Evolutionary conservation across 1,140 invertebrate genomes (phyloP), one percentile per base, ranked within the genome.

Genomic region (Lysiphlebus fabarum): DNA sequence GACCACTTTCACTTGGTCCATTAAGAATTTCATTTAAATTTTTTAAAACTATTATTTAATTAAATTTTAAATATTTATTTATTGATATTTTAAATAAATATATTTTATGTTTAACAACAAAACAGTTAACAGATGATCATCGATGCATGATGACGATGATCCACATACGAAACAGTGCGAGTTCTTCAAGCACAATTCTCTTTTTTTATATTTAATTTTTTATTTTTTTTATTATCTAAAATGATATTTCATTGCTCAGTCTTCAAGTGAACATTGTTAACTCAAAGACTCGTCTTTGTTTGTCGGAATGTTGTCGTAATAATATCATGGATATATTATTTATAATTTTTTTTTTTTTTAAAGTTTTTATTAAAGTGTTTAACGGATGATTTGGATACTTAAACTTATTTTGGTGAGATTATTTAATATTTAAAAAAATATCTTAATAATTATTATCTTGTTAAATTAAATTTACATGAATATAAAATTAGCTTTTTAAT

Each of bases 161-260:
- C 78, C 76, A 80, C 75, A 80, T 80, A 78, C 73, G 75, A 80
- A 80, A 77, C 77, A 78, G 76, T 77, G 76, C 77, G 74, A 78
- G 71, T 70, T 78, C 71, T 69, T 75, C 63, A 65, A 64, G 65
- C 68, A 69, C 65, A 65, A 67, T 60, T 48, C 48, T 55, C 48
- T 55, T 61, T 64, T 61, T 49, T 43, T 38, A 37, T 40, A 58
- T n/a, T n/a, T n/a, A 38, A 56, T 42, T 64, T 61, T 56, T 61
- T 59, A n/a, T n/a, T n/a, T n/a, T n/a, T n/a, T n/a, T n/a, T n/a
- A n/a, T n/a, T 48, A n/a, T 26, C 4, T 26, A 26, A 26, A 26
- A 26, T 26, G 17, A 26, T 26, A 26, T 26, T 26, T 26, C 17
- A 26, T 26, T 26, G 17, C 17, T 26, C 17, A 26, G 17, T 26